Percentiles rank a stretch among this genome's conserved stretches.
phyloP scores from a whole-genome alignment of 2,797 vertebrate species.

The Buceros bicornis region DNA sequence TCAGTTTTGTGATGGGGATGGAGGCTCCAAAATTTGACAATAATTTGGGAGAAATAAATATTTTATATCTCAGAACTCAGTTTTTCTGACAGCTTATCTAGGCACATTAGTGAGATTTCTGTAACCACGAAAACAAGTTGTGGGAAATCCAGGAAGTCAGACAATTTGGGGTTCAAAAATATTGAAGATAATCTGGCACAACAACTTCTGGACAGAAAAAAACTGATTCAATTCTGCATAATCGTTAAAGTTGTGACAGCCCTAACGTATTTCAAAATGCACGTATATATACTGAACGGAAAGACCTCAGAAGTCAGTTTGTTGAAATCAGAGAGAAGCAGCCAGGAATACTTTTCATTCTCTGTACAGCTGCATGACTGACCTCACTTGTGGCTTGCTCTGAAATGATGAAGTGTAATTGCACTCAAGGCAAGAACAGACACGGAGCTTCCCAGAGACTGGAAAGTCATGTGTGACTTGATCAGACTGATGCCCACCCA shows the following conservation, averaged over 20 bases:
- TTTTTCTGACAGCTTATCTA: not conserved
- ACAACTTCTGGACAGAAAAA: not conserved
- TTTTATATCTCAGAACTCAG: not conserved
- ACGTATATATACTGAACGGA: not conserved
- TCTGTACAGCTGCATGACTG: not conserved
- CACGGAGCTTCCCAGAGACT: not conserved
- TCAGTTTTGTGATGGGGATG: not conserved
- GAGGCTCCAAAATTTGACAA: not conserved
- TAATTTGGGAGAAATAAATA: not conserved
- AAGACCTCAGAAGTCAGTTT: not conserved
- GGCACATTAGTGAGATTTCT: not conserved
- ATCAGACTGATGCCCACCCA: not conserved
- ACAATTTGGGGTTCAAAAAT: not conserved
- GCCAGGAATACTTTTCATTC: not conserved
- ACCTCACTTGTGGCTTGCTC: not conserved
- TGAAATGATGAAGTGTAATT: not conserved
- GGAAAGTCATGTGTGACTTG: not conserved
- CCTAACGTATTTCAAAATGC: not conserved
- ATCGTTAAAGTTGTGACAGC: not conserved
- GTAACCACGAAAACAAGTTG: not conserved
- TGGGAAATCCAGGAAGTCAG: not conserved
- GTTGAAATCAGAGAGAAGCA: not conserved
- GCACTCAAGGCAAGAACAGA: not conserved
- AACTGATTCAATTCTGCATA: not conserved
- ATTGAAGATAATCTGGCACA: not conserved